Conservation (phyloP, 2,797 vertebrate species). For the Micromesistius poutassou region DNA sequence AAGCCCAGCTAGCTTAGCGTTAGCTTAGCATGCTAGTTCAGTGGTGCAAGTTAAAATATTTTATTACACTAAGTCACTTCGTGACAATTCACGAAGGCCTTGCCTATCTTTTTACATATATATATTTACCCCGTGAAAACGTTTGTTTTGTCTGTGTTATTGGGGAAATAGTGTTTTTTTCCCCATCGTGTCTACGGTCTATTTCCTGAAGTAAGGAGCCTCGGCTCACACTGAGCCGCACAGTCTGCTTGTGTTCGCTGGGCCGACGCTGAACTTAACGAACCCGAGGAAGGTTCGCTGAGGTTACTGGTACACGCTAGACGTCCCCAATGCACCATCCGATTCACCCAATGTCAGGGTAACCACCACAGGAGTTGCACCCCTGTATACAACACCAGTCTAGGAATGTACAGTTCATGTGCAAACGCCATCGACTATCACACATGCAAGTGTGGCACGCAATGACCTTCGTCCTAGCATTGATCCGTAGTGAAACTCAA, state of each 20-base stretch:
- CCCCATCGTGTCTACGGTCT: not conserved
- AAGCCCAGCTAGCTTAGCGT: not conserved
- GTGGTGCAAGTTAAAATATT: not conserved
- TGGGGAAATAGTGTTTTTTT: not conserved
- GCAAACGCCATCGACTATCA: not conserved
- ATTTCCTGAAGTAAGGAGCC: not conserved
- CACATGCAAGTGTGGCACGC: not conserved
- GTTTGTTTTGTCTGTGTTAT: not conserved
- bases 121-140: not conserved
- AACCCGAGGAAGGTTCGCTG: not conserved
- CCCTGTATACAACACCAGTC: not conserved
- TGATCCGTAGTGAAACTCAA: not conserved
- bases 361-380: not conserved
- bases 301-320: not conserved
- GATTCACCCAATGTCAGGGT: not conserved
- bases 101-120: not conserved
- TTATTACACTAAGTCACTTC: not conserved
- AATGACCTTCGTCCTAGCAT: not conserved
- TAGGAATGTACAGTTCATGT: not conserved
- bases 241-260: not conserved
- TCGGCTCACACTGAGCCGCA: not conserved
- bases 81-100: not conserved
- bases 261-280: not conserved
- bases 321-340: not conserved
- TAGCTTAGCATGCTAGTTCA: slow-evolving; percentile 5